phyloP scores from a whole-genome alignment of 1,140 invertebrate species.

The Monomorium pharaonis region DNA sequence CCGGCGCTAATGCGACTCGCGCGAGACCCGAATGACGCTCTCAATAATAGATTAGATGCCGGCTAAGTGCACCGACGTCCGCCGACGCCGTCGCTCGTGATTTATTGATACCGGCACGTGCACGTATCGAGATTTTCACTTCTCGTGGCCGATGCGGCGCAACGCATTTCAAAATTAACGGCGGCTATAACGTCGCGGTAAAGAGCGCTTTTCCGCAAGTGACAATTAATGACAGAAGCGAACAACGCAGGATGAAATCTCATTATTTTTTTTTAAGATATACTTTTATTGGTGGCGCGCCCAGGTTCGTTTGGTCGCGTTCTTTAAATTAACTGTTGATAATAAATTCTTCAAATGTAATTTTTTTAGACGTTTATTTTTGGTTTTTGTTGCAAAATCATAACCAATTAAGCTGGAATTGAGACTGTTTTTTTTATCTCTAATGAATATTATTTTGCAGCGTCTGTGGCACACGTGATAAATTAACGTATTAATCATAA shows the following conservation, averaged over 20 bases:
- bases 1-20: slow-evolving; percentile 63
- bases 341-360: too few relatives aligned
- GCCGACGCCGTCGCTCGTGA: slow-evolving; percentile 60
- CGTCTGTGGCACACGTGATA: neutral
- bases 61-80: slow-evolving; percentile 77
- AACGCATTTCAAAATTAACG: slow-evolving; percentile 38
- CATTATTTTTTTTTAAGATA: neutral
- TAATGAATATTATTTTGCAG: neutral
- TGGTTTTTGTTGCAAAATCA: too few relatives aligned
- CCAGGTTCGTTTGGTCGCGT: neutral
- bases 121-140: slow-evolving; percentile 77
- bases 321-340: neutral
- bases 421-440: neutral
- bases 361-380: too few relatives aligned
- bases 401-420: too few relatives aligned
- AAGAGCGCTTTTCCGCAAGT: slow-evolving; percentile 16
- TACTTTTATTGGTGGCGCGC: neutral
- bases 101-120: slow-evolving; percentile 78
- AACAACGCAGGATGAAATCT: neutral
- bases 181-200: slow-evolving; percentile 10
- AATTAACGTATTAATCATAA: neutral
- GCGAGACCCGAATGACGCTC: slow-evolving; percentile 74
- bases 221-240: slow-evolving; percentile 2
- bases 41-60: slow-evolving; percentile 82
- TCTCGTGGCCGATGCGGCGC: slow-evolving; percentile 48